Percentiles rank a stretch among this genome's conserved stretches.
Conservation (phyloP, 2,888 invertebrate genomes). For the Azorinus chamasolen region DNA sequence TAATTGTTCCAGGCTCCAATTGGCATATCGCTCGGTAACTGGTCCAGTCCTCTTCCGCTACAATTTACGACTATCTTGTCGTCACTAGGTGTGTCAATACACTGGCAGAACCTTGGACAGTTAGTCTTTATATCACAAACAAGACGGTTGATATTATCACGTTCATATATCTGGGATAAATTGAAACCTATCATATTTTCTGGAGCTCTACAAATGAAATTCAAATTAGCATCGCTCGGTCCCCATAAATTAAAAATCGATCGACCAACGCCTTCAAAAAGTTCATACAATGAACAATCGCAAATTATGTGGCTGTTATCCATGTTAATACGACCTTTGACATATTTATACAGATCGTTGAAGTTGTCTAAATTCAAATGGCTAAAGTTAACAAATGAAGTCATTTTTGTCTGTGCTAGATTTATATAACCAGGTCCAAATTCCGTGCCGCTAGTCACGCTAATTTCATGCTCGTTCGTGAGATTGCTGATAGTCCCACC, state of each 20-base stretch:
- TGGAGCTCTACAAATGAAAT: background rate
- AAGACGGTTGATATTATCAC: conserved; percentile 14
- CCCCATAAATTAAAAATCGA: background rate
- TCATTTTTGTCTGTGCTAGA: conserved; percentile 6
- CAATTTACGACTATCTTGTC: conserved; percentile 27
- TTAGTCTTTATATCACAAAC: conserved; percentile 31
- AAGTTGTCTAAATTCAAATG: conserved; percentile 9
- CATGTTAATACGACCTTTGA: conserved; percentile 6
- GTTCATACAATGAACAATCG: conserved; percentile 4
- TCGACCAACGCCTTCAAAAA: conserved; percentile 9
- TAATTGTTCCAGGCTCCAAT: conserved; percentile 27
- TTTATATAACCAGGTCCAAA: conserved; percentile 33
- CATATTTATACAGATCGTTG: background rate
- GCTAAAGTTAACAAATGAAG: conserved; percentile 29
- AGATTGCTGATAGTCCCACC: conserved; percentile 12
- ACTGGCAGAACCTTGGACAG: conserved; percentile 33
- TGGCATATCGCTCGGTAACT: conserved; percentile 24
- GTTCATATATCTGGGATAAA: background rate
- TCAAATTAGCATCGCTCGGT: background rate
- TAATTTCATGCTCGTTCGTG: conserved; percentile 4
- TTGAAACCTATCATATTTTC: background rate
- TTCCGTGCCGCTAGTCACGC: background rate
- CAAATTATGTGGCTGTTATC: conserved; percentile 1
- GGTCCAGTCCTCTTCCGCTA: conserved; percentile 13
- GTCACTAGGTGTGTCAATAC: conserved; percentile 36